These are phyloP conservation scores for Plestiodon gilberti DNA, from an alignment of 2,113 vertebrate genomes.

Conservation along the genomic window DNA sequence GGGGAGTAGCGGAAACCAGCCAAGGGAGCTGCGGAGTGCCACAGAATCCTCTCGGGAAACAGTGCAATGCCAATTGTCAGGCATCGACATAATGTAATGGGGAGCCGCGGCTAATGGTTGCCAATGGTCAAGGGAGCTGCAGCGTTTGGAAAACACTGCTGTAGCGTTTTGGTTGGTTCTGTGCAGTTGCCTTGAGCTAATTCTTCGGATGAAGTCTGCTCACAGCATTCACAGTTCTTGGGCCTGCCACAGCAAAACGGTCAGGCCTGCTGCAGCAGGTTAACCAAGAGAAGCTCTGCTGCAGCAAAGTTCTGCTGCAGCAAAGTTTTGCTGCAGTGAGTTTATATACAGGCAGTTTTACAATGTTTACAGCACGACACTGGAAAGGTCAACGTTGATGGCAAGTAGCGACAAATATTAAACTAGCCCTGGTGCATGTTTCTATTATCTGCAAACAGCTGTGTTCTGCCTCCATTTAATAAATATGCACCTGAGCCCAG, in stretches of 20 bases:
- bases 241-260: slow-evolving; percentile 11
- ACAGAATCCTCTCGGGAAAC: no score
- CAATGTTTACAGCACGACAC: not conserved
- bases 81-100: no score
- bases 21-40: no score
- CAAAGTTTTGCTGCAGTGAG: not conserved
- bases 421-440: not conserved
- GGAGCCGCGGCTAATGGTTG: no score
- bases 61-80: no score
- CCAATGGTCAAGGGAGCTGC: no score
- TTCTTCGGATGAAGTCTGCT: not conserved
- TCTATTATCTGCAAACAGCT: not conserved
- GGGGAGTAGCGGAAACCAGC: no score
- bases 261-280: not conserved
- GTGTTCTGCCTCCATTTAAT: not conserved
- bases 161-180: not conserved
- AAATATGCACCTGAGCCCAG: not conserved
- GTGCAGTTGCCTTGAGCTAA: not conserved
- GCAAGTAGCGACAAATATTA: not conserved
- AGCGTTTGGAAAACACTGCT: no score
- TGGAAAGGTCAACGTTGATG: not conserved
- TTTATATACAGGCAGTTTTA: not conserved
- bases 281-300: not conserved
- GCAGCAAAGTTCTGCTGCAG: no score
- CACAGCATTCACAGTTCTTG: not conserved